Conservation (phyloP, 2,888 invertebrate genomes). For the Automeris io region DNA sequence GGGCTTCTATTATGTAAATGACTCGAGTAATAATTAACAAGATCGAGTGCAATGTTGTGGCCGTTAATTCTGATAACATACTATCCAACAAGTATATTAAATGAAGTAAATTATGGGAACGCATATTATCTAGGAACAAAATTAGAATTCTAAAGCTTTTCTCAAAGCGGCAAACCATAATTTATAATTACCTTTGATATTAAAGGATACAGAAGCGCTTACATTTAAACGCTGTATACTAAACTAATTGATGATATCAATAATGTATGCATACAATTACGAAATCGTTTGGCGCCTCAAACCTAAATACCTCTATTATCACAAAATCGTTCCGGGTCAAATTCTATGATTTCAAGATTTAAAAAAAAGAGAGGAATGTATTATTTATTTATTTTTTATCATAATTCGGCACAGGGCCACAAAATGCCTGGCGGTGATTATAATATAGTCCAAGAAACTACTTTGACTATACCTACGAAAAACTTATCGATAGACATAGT, state of each 20-base stretch:
- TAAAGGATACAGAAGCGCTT: not conserved
- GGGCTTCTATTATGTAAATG: slow-evolving; percentile 34
- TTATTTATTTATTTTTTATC: no score
- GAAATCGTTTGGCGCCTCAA: no score
- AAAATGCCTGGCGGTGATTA: no score
- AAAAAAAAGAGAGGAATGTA: no score
- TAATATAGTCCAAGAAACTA: no score
- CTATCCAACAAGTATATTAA: slow-evolving; percentile 2
- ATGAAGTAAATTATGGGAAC: not conserved
- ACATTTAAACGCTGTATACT: no score
- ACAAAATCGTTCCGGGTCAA: no score
- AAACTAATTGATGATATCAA: not conserved
- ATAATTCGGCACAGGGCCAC: no score
- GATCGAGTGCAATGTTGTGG: slow-evolving; percentile 31
- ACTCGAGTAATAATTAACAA: slow-evolving; percentile 30
- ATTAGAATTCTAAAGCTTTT: slow-evolving; percentile 1
- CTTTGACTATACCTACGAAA: no score
- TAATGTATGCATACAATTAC: not conserved
- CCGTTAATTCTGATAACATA: slow-evolving; percentile 16
- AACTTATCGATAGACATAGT: no score
- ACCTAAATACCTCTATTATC: no score
- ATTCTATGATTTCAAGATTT: no score
- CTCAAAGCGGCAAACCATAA: not conserved
- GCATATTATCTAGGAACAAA: slow-evolving; percentile 2
- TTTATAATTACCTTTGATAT: not conserved